A percentile compares a stretch with the other conserved stretches of the same genome.
Evolutionary conservation across 2,113 vertebrate species (phyloP).

Genomic region (Malurus alboscapulatus): DNA sequence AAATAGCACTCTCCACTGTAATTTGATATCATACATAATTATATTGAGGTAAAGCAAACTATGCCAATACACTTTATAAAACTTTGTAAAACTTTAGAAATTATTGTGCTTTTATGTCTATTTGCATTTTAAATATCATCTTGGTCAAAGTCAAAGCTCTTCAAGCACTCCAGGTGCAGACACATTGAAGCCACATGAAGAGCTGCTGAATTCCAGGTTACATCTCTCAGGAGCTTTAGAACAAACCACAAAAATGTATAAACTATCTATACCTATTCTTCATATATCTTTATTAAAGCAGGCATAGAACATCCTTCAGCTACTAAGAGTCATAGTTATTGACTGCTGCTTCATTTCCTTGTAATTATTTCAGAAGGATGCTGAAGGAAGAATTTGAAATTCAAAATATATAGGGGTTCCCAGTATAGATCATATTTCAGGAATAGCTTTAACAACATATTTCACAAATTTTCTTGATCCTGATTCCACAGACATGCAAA

Average conservation of each 20-base stretch:
- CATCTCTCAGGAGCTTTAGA: background rate
- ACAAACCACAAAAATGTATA: background rate
- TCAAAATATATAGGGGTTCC: background rate
- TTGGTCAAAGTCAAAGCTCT: background rate
- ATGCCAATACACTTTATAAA: background rate
- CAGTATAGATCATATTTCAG: background rate
- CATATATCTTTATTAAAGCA: background rate
- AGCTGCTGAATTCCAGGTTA: background rate
- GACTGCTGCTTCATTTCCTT: background rate
- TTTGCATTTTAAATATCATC: background rate
- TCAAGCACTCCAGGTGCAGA: background rate
- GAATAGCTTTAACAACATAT: background rate
- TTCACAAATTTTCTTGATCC: background rate
- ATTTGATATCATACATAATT: background rate
- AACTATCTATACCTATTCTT: background rate
- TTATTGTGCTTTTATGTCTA: background rate
- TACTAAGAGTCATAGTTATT: background rate
- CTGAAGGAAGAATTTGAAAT: background rate
- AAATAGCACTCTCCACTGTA: background rate
- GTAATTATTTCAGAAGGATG: background rate
- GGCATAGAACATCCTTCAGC: background rate
- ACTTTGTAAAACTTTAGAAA: background rate
- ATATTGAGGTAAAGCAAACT: background rate
- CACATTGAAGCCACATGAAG: background rate
- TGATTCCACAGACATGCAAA: background rate